phyloP scores from a whole-genome alignment of 2,113 vertebrate species.

The Semnornis frantzii region DNA sequence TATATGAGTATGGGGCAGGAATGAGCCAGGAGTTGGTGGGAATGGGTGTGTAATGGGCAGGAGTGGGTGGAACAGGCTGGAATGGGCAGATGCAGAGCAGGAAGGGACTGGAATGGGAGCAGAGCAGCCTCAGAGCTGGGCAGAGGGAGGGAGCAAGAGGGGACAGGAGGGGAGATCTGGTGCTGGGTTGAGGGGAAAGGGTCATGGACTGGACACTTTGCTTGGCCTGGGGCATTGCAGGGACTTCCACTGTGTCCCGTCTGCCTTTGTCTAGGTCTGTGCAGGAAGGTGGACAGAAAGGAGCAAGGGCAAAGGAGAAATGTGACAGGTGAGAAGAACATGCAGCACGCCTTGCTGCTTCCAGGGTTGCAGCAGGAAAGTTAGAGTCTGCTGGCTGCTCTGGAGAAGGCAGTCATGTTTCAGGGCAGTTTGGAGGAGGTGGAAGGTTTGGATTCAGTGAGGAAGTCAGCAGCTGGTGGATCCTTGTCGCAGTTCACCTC shows the following conservation, averaged over 20 bases:
- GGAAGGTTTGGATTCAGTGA: fast-evolving
- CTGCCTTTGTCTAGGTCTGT: too few relatives aligned
- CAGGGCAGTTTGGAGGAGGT: too few relatives aligned
- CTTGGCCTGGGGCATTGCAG: background rate
- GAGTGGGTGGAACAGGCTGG: too few relatives aligned
- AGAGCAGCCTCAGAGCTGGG: too few relatives aligned
- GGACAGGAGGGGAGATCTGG: background rate
- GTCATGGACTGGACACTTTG: fast-evolving
- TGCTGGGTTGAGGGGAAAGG: background rate
- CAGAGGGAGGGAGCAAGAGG: too few relatives aligned
- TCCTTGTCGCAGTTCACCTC: fast-evolving
- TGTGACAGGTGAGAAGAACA: background rate
- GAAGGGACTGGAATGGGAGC: too few relatives aligned
- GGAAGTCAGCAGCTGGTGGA: too few relatives aligned
- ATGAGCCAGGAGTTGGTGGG: too few relatives aligned
- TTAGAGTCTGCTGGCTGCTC: background rate
- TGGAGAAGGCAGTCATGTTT: background rate
- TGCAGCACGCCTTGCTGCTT: too few relatives aligned
- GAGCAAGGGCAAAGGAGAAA: background rate
- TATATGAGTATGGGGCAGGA: too few relatives aligned
- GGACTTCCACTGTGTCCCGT: fast-evolving
- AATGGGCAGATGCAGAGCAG: background rate
- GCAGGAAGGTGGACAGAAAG: too few relatives aligned
- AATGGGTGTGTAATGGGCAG: too few relatives aligned
- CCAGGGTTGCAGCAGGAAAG: fast-evolving